Base-by-base conservation (phyloP, 1,140 invertebrate genomes). In the Pseudobourletiella spinata region DNA sequence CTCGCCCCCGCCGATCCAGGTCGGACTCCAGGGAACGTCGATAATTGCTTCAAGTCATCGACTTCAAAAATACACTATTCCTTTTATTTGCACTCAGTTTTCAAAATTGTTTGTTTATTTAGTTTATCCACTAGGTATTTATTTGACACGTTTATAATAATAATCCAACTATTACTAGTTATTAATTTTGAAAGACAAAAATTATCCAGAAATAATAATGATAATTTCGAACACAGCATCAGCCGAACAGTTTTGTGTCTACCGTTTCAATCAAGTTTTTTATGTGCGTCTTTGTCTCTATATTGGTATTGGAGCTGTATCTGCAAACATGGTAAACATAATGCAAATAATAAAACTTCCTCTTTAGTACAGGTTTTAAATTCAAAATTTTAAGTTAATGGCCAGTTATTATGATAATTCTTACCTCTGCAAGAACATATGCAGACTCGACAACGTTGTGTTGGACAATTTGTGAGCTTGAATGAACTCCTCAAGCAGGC, bases 1-100 rank as follows among this genome's bases (percentile, higher is more conserved):
- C 59, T 55, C 46, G 63, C 1, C 63, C 63, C 14, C 54, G 60
- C 16, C 54, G 64, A 25, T 62, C 60, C 26, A 58, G 56, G 57
- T 66, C 64, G 35, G 60, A 66, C 28, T 66, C 63, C 14, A 26
- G 59, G 16, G 64, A 63, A 18, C 64, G 64, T 35, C 64, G 64
- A 35, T 65, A 57, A 56, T 18, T 20, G 8, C 44, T 6, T 4
- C 8, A 24, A 51, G 44, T 18, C 44, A 46, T 46, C 44, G 44
- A 46, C 48, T 26, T 51, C 48, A 51, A 18, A 14, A 51, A 51
- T 51, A 18, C 22, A 4, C 14, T 51, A 51, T 51, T 51, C 48
- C 48, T 51, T 24, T 51, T 51, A 51, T 51, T 51, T 51, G 24
- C 48, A 51, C 24, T 51, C 32, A 39, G 32, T 39, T 39, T 39